Evolutionary conservation across 2,113 vertebrate genomes (phyloP).

Genomic region (Odobenus rosmarus): DNA sequence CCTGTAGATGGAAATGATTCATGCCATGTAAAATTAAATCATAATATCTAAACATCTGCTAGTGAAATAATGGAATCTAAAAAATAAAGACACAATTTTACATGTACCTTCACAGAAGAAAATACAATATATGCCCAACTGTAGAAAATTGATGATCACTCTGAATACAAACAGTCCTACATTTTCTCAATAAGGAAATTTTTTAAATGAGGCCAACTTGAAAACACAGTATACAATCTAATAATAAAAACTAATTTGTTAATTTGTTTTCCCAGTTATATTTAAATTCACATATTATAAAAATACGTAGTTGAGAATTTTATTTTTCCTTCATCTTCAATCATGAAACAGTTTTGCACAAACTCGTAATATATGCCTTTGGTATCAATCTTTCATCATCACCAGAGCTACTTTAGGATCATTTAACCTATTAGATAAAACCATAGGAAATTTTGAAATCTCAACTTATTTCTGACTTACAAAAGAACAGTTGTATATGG

Average conservation of each 20-base stretch:
- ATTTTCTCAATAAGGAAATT: not conserved
- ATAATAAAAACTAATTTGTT: not conserved
- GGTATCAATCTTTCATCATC: not conserved
- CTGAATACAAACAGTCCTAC: not conserved
- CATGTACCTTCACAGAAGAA: not conserved
- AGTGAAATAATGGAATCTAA: not conserved
- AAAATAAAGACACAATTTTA: not conserved
- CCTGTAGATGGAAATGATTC: not conserved
- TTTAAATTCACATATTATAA: not conserved
- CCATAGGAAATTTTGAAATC: not conserved
- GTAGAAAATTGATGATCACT: not conserved
- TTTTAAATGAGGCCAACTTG: not conserved
- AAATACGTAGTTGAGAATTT: not conserved
- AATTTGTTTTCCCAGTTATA: not conserved
- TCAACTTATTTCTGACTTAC: not conserved
- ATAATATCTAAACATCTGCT: not conserved
- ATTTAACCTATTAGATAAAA: not conserved
- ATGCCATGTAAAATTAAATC: not conserved
- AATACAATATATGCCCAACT: not conserved
- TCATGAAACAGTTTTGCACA: not conserved
- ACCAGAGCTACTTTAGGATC: not conserved
- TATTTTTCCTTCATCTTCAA: not conserved
- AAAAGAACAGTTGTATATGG: not conserved
- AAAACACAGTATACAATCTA: not conserved
- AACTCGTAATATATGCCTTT: not conserved